A percentile compares a stretch with the other conserved stretches of the same genome.
phyloP scores from a whole-genome alignment of 2,888 invertebrate genomes.

The Parnassius mnemosyne region DNA sequence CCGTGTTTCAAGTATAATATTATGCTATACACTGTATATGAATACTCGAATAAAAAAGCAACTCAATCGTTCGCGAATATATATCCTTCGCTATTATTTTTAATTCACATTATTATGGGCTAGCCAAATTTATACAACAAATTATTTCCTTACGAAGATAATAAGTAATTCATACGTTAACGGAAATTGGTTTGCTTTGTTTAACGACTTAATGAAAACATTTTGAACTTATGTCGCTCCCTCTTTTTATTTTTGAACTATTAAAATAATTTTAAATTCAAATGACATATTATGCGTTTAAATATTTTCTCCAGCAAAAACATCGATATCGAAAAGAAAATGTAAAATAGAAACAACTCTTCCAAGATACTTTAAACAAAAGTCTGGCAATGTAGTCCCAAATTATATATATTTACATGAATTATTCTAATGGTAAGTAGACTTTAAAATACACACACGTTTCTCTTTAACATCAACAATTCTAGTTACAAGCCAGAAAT shows the following conservation, averaged over 20 bases:
- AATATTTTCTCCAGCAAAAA: conserved; percentile 24
- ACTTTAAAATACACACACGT: conserved; percentile 51
- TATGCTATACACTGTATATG: background rate
- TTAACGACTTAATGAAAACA: conserved; percentile 4
- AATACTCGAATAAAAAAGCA: conserved; percentile 2
- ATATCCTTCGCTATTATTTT: background rate
- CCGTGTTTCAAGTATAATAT: background rate
- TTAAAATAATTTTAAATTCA: conserved; percentile 20
- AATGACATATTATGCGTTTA: conserved; percentile 9
- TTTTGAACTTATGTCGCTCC: conserved; percentile 14
- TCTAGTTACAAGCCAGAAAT: conserved; percentile 49
- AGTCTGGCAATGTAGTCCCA: conserved; percentile 62
- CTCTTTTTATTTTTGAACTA: background rate
- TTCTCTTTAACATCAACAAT: conserved; percentile 60
- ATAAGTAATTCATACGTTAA: conserved; percentile 2
- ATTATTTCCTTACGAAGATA: conserved; percentile 8
- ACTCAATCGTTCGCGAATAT: conserved; percentile 3
- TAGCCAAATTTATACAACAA: conserved; percentile 4
- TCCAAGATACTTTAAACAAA: conserved; percentile 35
- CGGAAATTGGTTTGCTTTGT: background rate
- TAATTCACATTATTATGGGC: conserved; percentile 1
- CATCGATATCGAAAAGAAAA: conserved; percentile 27
- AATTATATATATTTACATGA: conserved; percentile 43
- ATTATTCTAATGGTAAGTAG: conserved; percentile 38
- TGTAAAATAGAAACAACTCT: conserved; percentile 27